Conservation (phyloP, 2,888 invertebrate species). For the Sminthurinus aureus region DNA sequence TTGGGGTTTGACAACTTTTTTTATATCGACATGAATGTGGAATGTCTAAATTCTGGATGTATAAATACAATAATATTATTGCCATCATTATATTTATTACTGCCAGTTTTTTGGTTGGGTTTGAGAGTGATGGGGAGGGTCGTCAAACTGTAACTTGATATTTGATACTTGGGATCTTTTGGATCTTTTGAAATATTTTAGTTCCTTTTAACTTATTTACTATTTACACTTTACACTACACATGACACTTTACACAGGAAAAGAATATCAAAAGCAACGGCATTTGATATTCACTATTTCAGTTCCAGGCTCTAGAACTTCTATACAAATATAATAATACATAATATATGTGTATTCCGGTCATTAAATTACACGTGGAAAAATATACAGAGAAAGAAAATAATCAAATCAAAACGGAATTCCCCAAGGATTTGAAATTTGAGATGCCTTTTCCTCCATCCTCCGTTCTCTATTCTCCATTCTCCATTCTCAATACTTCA, state of each 20-base stretch:
- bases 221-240: no score
- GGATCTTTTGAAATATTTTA: not conserved
- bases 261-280: no score
- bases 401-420: slow-evolving; percentile 28
- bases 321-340: not conserved
- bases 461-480: no score
- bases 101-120: not conserved
- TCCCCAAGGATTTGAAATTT: slow-evolving; percentile 33
- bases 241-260: not conserved
- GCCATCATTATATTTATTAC: no score
- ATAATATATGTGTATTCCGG: slow-evolving; percentile 2
- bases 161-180: not conserved
- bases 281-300: no score
- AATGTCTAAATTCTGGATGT: no score
- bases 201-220: not conserved
- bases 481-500: no score
- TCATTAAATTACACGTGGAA: slow-evolving; percentile 1
- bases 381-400: not conserved
- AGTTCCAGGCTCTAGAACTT: no score
- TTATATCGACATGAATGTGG: no score
- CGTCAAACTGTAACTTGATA: slow-evolving; percentile 5
- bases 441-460: slow-evolving; percentile 12
- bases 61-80: no score
- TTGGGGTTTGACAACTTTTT: no score
- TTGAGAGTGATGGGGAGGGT: not conserved